Percentiles rank a stretch among this genome's conserved stretches.
Conservation (phyloP, 2,797 vertebrate genomes). For the Lepus oiostolus region DNA sequence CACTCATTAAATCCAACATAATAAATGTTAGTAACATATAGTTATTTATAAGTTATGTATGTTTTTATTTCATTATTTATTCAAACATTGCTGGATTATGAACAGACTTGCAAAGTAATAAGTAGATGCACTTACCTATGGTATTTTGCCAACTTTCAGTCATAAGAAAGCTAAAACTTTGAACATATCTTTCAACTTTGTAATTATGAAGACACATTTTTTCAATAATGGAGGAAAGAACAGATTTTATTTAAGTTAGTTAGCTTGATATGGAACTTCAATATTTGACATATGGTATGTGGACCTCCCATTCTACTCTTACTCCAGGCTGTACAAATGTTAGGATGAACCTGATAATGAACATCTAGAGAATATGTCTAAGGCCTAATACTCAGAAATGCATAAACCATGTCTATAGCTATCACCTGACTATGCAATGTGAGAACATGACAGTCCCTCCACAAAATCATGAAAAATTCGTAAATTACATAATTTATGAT, state of each 20-base stretch:
- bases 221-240: conserved; percentile 59
- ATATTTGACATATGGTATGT: conserved; percentile 56
- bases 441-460: not conserved
- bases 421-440: not conserved
- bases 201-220: conserved; percentile 63
- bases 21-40: conserved; percentile 20
- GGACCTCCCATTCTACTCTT: conserved; percentile 2
- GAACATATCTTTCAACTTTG: conserved; percentile 60
- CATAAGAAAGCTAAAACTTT: conserved; percentile 51
- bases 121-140: conserved; percentile 51
- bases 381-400: not conserved
- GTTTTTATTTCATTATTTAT: conserved; percentile 37
- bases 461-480: not conserved
- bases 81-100: not conserved
- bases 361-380: not conserved
- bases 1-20: not conserved
- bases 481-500: not conserved
- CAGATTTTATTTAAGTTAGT: conserved; percentile 66
- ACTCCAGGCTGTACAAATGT: conserved; percentile 7
- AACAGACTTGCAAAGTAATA: not conserved
- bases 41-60: not conserved
- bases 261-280: conserved; percentile 56
- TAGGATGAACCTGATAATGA: not conserved
- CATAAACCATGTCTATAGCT: not conserved
- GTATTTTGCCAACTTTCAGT: conserved; percentile 43